These are phyloP conservation scores for Xylocampa areola DNA, from an alignment of 2,888 invertebrate species.

Conservation along the genomic window DNA sequence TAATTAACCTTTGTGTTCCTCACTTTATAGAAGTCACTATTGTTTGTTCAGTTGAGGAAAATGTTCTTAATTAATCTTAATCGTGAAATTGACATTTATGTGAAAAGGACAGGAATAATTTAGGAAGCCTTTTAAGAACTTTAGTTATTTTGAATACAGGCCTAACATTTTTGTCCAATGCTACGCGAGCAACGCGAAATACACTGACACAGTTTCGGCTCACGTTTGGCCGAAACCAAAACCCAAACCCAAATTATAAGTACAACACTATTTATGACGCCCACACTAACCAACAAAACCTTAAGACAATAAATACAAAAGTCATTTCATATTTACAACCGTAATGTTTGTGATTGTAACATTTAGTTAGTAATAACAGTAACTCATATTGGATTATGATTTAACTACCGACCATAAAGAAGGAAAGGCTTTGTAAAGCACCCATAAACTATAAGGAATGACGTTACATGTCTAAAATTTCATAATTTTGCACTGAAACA, in stretches of 20 bases:
- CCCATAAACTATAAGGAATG: conserved; percentile 30
- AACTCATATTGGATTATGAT: conserved; percentile 24
- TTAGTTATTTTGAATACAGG: background rate
- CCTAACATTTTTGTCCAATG: background rate
- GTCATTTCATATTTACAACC: conserved; percentile 43
- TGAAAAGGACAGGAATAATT: too few relatives aligned
- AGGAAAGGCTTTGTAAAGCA: conserved; percentile 24
- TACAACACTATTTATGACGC: conserved; percentile 25
- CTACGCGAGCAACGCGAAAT: background rate
- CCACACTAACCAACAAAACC: conserved; percentile 22
- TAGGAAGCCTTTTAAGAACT: too few relatives aligned
- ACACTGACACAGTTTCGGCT: background rate
- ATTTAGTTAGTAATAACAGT: conserved; percentile 31
- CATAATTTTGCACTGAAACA: background rate
- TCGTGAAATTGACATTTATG: too few relatives aligned
- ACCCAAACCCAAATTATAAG: background rate
- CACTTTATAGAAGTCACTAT: too few relatives aligned
- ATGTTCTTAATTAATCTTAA: too few relatives aligned
- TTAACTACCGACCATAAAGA: conserved; percentile 13
- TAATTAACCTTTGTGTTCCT: too few relatives aligned
- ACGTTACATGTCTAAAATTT: conserved; percentile 9
- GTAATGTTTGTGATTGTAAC: conserved; percentile 26
- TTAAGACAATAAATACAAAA: conserved; percentile 32
- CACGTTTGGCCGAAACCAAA: conserved; percentile 9
- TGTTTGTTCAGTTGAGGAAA: too few relatives aligned